A percentile compares a stretch with the other conserved stretches of the same genome.
Evolutionary conservation across 2,888 invertebrate genomes (phyloP).

Genomic region (Protonemura montana): DNA sequence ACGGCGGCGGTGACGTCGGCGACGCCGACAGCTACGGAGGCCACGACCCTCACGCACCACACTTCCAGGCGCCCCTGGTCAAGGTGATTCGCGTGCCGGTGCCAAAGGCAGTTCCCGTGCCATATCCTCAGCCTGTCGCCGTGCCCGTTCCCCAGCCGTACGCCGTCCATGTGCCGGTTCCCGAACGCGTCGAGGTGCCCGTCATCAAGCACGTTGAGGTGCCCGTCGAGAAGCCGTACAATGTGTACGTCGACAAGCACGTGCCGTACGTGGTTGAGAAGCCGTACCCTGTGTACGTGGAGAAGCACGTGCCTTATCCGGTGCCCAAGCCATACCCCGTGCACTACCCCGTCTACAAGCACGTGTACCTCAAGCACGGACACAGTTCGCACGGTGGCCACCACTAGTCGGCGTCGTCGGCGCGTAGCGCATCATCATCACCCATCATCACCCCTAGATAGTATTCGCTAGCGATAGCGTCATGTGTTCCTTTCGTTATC

Average conservation of each 20-base stretch:
- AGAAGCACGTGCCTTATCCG: conserved; percentile 46
- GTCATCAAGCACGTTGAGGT: conserved; percentile 48
- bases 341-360: conserved; percentile 37
- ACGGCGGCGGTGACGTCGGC: conserved; percentile 37
- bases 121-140: conserved; percentile 38
- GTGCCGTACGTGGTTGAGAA: conserved; percentile 45
- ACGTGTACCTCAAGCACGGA: conserved; percentile 35
- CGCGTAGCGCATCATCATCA: background rate
- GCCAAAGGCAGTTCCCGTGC: conserved; percentile 44
- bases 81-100: conserved; percentile 41
- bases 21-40: conserved; percentile 38
- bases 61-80: conserved; percentile 34
- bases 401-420: background rate
- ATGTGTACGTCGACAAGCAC: conserved; percentile 48
- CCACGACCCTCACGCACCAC: conserved; percentile 34
- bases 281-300: conserved; percentile 45
- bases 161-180: conserved; percentile 43
- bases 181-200: conserved; percentile 43
- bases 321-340: conserved; percentile 47
- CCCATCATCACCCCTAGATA: background rate
- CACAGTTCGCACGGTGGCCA: background rate
- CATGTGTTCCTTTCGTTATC: background rate
- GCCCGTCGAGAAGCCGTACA: conserved; percentile 48
- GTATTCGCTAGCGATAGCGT: background rate
- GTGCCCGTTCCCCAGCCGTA: conserved; percentile 40